Conservation (phyloP, 1,140 invertebrate species). For the Hydropsyche tenuis region DNA sequence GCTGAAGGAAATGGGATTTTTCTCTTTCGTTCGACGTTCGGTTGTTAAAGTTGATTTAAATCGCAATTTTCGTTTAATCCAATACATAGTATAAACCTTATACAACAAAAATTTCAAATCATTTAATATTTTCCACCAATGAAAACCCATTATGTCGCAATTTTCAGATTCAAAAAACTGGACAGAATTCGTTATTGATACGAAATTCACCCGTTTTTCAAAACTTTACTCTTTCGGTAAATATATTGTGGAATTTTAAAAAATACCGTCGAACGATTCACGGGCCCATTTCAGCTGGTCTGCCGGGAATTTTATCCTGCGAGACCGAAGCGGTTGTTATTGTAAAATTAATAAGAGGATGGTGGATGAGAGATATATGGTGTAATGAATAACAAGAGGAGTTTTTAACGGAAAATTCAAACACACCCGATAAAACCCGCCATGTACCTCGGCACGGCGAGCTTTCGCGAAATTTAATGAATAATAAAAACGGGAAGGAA, state of each 20-base stretch:
- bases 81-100: background rate
- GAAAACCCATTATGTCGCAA: too few species aligned
- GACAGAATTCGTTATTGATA: too few species aligned
- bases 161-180: too few species aligned
- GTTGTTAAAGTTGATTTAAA: background rate
- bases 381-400: conserved; percentile 25
- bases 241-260: conserved; percentile 10
- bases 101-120: background rate
- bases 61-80: background rate
- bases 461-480: conserved; percentile 21
- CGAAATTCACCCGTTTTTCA: too few species aligned
- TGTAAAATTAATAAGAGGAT: conserved; percentile 21
- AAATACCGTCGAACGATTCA: background rate
- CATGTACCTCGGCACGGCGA: background rate
- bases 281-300: background rate
- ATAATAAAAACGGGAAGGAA: conserved; percentile 18
- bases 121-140: too few species aligned
- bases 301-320: background rate
- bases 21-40: background rate
- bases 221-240: too few species aligned
- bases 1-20: background rate
- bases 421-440: background rate
- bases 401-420: background rate
- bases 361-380: conserved; percentile 17
- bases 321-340: conserved; percentile 26